These are phyloP conservation scores for Spheniscus mendiculus DNA, from an alignment of 2,113 vertebrate species.

Conservation along the genomic window DNA sequence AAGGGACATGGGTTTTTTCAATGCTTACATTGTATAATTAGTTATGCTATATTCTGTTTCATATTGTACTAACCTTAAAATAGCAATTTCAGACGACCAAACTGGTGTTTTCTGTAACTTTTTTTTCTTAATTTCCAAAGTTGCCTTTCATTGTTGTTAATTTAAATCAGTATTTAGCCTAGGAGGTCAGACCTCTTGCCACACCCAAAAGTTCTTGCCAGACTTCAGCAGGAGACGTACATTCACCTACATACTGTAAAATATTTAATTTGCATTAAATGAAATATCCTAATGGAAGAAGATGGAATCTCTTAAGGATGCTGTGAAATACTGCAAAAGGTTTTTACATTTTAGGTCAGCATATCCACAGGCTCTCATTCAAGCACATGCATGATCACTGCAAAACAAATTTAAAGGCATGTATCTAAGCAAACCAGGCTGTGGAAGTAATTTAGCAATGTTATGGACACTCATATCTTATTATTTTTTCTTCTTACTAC, in stretches of 20 bases:
- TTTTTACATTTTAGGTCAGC: neutral
- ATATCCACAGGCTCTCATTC: neutral
- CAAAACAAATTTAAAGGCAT: neutral
- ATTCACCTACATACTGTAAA: neutral
- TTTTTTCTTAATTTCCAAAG: neutral
- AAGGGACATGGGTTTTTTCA: neutral
- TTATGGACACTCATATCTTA: neutral
- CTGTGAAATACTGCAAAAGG: neutral
- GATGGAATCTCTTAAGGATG: neutral
- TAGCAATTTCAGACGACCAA: neutral
- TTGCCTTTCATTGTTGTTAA: neutral
- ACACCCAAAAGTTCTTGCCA: neutral
- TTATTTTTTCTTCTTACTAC: neutral
- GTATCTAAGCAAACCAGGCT: neutral
- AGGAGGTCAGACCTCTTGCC: neutral
- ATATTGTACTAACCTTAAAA: neutral
- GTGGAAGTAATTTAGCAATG: neutral
- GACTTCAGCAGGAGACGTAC: neutral
- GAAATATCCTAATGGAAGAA: neutral
- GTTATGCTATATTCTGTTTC: neutral
- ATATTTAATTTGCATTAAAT: neutral
- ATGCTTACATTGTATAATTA: neutral
- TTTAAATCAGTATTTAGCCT: neutral
- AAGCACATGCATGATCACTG: neutral
- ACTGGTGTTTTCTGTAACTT: neutral